These are phyloP conservation scores for Holocentrus rufus DNA, from an alignment of 2,797 vertebrate species.

Conservation along the genomic window DNA sequence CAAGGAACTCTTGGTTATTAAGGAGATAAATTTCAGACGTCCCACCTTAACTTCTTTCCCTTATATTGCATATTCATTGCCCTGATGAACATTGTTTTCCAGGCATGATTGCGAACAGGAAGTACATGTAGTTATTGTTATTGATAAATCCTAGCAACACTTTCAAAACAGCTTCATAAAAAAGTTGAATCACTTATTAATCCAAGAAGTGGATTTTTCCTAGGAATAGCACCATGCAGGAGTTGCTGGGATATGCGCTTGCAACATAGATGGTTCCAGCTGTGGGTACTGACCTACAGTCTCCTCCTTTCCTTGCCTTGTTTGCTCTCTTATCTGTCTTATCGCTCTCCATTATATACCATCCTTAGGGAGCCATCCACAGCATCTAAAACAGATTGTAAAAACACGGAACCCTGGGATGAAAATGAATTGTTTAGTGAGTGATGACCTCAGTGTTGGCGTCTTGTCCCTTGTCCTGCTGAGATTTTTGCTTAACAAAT, in stretches of 20 bases:
- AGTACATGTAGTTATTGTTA: too few relatives aligned
- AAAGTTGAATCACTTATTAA: neutral
- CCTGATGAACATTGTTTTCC: neutral
- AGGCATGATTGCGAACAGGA: too few relatives aligned
- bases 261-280: constrained; percentile 29
- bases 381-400: constrained; percentile 53
- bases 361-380: constrained; percentile 41
- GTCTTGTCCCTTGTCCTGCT: constrained; percentile 36
- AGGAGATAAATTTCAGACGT: neutral
- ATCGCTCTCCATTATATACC: constrained; percentile 26
- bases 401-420: constrained; percentile 47
- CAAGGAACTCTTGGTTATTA: neutral
- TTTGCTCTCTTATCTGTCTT: constrained; percentile 38
- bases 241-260: neutral
- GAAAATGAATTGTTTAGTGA: constrained; percentile 49
- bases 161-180: constrained; percentile 3
- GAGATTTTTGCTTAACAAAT: constrained; percentile 57
- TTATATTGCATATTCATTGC: neutral
- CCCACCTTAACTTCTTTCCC: neutral
- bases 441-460: constrained; percentile 59
- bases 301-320: neutral
- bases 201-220: too few relatives aligned
- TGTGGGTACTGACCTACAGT: constrained; percentile 7
- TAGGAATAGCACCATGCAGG: neutral
- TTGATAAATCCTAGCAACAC: too few relatives aligned